These are phyloP conservation scores for Monoplex corrugatus DNA, from an alignment of 2,888 invertebrate genomes.

Conservation along the genomic window DNA sequence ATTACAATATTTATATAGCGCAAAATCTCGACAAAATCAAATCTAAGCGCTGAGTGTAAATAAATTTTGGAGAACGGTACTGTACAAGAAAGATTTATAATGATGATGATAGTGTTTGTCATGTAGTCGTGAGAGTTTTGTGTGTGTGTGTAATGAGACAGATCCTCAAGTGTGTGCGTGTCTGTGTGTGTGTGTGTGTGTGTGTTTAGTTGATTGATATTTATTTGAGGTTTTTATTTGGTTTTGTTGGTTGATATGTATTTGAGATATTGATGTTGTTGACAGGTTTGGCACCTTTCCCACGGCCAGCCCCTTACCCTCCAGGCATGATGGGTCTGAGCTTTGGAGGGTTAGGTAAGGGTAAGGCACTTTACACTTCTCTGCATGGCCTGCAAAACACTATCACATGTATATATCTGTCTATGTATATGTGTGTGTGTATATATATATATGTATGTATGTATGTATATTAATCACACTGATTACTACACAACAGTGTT, in stretches of 20 bases:
- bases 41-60: too few relatives aligned
- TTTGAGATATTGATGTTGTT: slow-evolving; percentile 43
- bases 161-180: not conserved
- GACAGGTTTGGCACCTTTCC: slow-evolving; percentile 72
- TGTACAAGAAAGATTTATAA: too few relatives aligned
- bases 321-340: slow-evolving; percentile 60
- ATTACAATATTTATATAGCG: too few relatives aligned
- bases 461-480: too few relatives aligned
- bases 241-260: not conserved
- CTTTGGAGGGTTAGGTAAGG: slow-evolving; percentile 75
- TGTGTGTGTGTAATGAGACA: not conserved
- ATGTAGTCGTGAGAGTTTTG: too few relatives aligned
- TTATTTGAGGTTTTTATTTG: not conserved
- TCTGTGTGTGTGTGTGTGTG: not conserved
- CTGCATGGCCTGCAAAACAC: slow-evolving; percentile 1
- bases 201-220: not conserved
- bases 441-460: too few relatives aligned
- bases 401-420: too few relatives aligned
- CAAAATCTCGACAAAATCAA: too few relatives aligned
- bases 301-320: slow-evolving; percentile 76
- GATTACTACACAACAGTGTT: too few relatives aligned
- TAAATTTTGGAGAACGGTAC: too few relatives aligned
- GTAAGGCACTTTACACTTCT: slow-evolving; percentile 41
- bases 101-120: too few relatives aligned
- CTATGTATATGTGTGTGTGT: too few relatives aligned